Conservation (phyloP, 2,797 vertebrate species). For the Oryzias sinensis region DNA sequence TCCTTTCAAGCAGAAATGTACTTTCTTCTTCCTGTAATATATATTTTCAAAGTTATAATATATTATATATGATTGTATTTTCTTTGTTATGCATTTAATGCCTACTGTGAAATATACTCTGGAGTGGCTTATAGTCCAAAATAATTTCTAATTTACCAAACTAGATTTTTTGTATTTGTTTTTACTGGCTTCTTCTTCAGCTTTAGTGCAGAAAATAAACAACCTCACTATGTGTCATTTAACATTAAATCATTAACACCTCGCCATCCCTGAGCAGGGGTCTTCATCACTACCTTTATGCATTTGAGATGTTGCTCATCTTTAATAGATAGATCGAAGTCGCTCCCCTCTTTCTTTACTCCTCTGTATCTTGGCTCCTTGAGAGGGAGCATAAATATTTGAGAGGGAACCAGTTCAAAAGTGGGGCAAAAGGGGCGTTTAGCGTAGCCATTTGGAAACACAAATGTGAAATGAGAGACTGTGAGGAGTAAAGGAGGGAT, state of each 20-base stretch:
- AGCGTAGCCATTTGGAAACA: conserved; percentile 63
- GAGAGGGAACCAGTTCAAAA: conserved; percentile 63
- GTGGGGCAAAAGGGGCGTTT: conserved; percentile 63
- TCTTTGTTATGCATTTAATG: too few species aligned
- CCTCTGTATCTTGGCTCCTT: conserved; percentile 50
- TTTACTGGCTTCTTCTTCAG: conserved; percentile 6
- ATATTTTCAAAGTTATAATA: too few species aligned
- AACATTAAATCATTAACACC: conserved; percentile 63
- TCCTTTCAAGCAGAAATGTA: too few species aligned
- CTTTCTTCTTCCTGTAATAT: too few species aligned
- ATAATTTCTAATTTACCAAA: too few species aligned
- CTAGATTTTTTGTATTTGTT: conserved; percentile 17
- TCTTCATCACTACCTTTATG: conserved; percentile 64
- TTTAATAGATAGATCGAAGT: conserved; percentile 71
- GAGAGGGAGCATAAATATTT: conserved; percentile 76
- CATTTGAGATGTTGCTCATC: conserved; percentile 72
- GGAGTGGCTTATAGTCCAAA: too few species aligned
- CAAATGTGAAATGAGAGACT: conserved; percentile 66
- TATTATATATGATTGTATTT: too few species aligned
- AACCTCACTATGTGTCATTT: conserved; percentile 28
- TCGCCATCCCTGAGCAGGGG: conserved; percentile 38
- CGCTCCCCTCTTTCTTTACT: conserved; percentile 54
- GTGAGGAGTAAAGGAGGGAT: conserved; percentile 42
- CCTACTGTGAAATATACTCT: too few species aligned
- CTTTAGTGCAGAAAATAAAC: conserved; percentile 30